These are phyloP conservation scores for Eulithis testata DNA, from an alignment of 2,888 invertebrate species.

Conservation along the genomic window DNA sequence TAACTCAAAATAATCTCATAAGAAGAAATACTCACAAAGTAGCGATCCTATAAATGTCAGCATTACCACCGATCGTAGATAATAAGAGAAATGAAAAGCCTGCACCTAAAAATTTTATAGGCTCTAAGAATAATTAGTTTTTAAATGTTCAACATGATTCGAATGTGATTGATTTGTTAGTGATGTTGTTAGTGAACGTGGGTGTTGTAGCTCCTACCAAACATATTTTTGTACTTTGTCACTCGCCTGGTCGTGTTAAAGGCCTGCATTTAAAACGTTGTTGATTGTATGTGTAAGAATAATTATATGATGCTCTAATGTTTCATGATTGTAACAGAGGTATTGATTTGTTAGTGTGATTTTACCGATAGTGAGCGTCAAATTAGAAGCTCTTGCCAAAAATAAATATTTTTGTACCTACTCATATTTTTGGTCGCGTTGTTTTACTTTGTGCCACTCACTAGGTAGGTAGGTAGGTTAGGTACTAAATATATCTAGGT, in stretches of 20 bases:
- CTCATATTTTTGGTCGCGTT: not conserved
- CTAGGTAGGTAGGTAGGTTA: too few relatives aligned
- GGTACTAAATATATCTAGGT: too few relatives aligned
- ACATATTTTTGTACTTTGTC: not conserved
- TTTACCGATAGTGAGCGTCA: not conserved
- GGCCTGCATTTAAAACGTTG: not conserved
- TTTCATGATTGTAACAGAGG: not conserved
- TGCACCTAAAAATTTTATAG: conserved; percentile 7
- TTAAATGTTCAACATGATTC: conserved; percentile 6
- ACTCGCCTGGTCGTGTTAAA: not conserved
- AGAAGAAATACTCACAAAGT: conserved; percentile 13
- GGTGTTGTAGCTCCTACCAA: not conserved
- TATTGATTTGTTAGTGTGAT: conserved; percentile 4
- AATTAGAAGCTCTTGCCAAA: not conserved
- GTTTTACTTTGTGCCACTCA: too few relatives aligned
- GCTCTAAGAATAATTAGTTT: conserved; percentile 7
- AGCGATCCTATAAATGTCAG: conserved; percentile 3
- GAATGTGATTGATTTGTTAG: conserved; percentile 14
- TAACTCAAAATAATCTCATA: not conserved
- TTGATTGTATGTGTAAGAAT: conserved; percentile 5
- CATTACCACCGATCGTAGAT: conserved; percentile 1
- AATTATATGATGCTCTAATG: not conserved
- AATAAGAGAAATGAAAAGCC: not conserved
- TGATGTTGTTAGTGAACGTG: not conserved
- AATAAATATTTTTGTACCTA: conserved; percentile 16